phyloP scores from a whole-genome alignment of 2,888 invertebrate species.

The Acronicta leporina region DNA sequence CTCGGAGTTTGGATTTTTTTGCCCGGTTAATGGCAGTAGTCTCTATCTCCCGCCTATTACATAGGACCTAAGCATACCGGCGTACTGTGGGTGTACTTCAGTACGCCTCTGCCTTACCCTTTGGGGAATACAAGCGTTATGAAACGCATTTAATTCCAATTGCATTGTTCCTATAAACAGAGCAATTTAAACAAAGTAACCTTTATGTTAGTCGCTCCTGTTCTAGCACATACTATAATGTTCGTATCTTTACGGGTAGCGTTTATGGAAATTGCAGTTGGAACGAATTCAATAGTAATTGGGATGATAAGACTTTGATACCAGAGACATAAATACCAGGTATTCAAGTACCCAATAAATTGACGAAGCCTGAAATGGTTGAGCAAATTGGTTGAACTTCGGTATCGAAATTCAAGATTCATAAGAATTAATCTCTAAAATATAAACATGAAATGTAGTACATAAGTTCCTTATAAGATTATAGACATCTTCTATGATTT shows the following conservation, averaged over 20 bases:
- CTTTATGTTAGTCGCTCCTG: conserved; percentile 6
- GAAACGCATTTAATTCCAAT: no score
- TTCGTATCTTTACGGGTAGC: conserved; percentile 8
- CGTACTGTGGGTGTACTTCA: no score
- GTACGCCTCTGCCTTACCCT: no score
- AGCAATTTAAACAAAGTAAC: neutral
- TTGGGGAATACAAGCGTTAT: no score
- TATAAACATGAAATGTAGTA: neutral
- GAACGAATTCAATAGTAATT: conserved; percentile 36
- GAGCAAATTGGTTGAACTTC: conserved; percentile 26
- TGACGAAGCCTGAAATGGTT: conserved; percentile 14
- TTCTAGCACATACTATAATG: neutral
- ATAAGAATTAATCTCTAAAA: no score
- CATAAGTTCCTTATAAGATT: no score
- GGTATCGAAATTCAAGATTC: conserved; percentile 6
- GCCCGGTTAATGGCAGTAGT: no score
- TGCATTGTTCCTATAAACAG: no score
- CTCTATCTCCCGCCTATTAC: no score
- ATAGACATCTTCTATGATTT: no score
- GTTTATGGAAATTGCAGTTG: conserved; percentile 11
- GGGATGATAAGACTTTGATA: conserved; percentile 22
- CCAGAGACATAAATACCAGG: conserved; percentile 10
- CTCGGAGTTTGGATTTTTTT: no score
- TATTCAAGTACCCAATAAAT: conserved; percentile 15
- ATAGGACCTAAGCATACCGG: no score